Base-by-base conservation (phyloP, 2,888 invertebrate genomes). In the Platycheirus albimanus region DNA sequence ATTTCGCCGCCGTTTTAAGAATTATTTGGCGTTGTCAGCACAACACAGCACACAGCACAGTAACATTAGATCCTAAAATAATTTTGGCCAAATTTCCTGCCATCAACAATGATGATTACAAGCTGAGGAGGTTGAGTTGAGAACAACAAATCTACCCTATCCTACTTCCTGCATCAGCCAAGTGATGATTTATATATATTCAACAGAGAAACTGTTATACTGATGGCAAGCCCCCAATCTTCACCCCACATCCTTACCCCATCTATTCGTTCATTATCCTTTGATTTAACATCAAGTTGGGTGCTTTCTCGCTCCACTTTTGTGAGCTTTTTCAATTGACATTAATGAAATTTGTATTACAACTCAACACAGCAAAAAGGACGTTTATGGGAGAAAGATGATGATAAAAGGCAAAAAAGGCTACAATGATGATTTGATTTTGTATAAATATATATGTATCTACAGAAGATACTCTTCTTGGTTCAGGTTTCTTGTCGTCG, bases 11-110 rank as follows among this genome's bases (percentile, higher is more conserved):
- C 72, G 83, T 83, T 81, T 81, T 78, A 78, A 69, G 69, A 67
- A 78, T 83, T 83, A 69, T 45, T 72, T 61, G 17, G 30, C 43
- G 17, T 38, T 33, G 30, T 3, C 30, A 11, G 24, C 38, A 52
- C 75, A 75, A 30, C 63, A 58, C 24, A 24, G 5, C n/a, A 8
- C 38, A 52, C 75, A 75, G 41, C 64, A 61, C 7, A 33, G 8
- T 8, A 33, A 66, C 54, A 78, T 63, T 30, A 69, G 78, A 83
- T 78, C 64, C 69, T 74, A 38, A 72, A 78, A 83, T 83, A 83
- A 83, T 83, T 83, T 83, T 72, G 63, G 78, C 63, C 78, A 78
- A 83, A 83, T 83, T 83, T 83, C 78, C 83, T 83, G 72, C 78
- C 72, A 64, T 67, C 83, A 83, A 78, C 66, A 78, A 78, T 74